Conservation (phyloP, 2,888 invertebrate genomes). For the Peribatodes rhomboidaria region DNA sequence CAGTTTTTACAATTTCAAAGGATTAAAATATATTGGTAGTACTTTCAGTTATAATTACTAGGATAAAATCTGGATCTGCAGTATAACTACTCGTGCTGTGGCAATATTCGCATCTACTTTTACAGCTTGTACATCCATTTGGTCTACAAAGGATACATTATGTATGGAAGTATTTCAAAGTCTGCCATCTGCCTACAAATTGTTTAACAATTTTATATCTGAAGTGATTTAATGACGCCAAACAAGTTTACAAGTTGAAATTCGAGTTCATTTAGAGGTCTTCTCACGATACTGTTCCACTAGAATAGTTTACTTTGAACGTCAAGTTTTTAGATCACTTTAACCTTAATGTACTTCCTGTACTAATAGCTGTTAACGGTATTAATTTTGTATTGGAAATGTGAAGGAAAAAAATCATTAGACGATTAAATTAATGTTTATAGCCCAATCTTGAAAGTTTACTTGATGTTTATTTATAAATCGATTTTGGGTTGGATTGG, state of each 20-base stretch:
- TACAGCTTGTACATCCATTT: neutral
- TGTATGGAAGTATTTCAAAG: slow-evolving; percentile 7
- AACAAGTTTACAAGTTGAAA: slow-evolving; percentile 27
- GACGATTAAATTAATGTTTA: neutral
- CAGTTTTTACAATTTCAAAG: too few species aligned
- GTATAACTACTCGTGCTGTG: too few species aligned
- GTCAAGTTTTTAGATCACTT: slow-evolving; percentile 18
- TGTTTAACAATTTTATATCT: slow-evolving; percentile 11
- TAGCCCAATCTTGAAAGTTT: neutral
- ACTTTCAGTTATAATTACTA: too few species aligned
- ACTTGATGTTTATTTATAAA: too few species aligned
- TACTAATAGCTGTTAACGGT: slow-evolving; percentile 18
- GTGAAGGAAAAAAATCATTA: slow-evolving; percentile 2
- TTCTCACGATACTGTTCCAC: slow-evolving; percentile 31
- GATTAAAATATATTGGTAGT: too few species aligned
- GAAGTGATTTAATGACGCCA: slow-evolving; percentile 9
- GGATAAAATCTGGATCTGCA: too few species aligned
- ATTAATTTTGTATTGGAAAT: slow-evolving; percentile 10
- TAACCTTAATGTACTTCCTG: slow-evolving; percentile 29
- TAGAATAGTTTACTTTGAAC: slow-evolving; percentile 30
- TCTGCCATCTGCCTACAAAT: slow-evolving; percentile 12
- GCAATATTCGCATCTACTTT: neutral
- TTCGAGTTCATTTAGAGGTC: slow-evolving; percentile 23
- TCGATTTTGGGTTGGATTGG: too few species aligned
- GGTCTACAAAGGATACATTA: neutral